Evolutionary conservation across 2,888 invertebrate species (phyloP).

Genomic region (Acanthosepion esculentum): DNA sequence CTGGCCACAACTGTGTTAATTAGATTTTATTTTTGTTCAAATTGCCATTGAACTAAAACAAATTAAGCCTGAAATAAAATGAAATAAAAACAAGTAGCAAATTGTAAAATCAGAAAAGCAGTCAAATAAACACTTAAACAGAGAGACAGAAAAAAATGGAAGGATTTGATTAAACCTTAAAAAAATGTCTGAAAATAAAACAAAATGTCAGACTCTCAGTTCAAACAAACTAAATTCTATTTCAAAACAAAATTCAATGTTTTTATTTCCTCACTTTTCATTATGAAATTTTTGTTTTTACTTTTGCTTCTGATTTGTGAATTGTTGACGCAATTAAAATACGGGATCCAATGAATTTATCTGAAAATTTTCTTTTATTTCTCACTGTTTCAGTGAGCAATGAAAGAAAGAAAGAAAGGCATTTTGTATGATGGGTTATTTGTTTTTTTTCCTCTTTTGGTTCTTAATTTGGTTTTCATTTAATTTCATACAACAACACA

Average conservation of each 20-base stretch:
- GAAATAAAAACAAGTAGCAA: constrained; percentile 16
- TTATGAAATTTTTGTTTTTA: background rate
- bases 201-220: background rate
- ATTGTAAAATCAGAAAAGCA: background rate
- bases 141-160: background rate
- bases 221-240: constrained; percentile 13
- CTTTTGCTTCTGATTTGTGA: background rate
- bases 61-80: background rate
- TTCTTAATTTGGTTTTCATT: constrained; percentile 33
- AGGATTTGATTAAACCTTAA: background rate
- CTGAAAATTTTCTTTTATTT: background rate
- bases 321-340: background rate
- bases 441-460: background rate
- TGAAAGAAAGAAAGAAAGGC: background rate
- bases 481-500: background rate
- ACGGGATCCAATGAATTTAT: background rate
- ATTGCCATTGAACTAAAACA: constrained; percentile 17
- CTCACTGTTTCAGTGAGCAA: background rate
- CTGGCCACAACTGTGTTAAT: background rate
- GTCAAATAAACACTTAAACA: background rate
- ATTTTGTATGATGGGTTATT: background rate
- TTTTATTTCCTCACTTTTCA: constrained; percentile 33
- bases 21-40: constrained; percentile 14
- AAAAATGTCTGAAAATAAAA: background rate
- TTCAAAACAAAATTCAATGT: constrained; percentile 33